Base-by-base conservation (phyloP, 1,140 invertebrate species). In the Neodiprion virginianus region DNA sequence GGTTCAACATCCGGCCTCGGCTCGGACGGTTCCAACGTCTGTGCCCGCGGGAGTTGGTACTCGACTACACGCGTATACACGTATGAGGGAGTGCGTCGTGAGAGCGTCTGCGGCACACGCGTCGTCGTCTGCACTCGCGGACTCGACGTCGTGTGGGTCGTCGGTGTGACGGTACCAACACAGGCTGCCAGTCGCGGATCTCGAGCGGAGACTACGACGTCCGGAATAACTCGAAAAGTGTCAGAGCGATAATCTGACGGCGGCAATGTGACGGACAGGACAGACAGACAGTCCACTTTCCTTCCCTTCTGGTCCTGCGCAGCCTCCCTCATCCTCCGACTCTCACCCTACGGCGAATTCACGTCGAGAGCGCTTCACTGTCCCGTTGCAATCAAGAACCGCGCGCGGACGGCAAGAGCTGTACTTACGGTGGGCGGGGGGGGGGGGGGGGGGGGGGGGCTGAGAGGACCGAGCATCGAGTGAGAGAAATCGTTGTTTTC, bases 201-300 rank as follows among this genome's bases (percentile, higher is more conserved):
- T 72, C 69, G 75, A 68, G 8, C 53, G 11, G 53, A 61, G 53
- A 61, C 53, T 61, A 61, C 53, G 53, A 80, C 80, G 83, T 81
- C 80, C 82, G 84, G 86, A 88, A 88, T 88, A 89, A 88, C 87
- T 88, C 83, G 84, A 81, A 88, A 88, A 89, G 86, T 88, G 88
- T 88, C 88, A 88, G 87, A 88, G 88, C 87, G 87, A 88, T 88
- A 89, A 89, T 88, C 88, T 88, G 88, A 88, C 87, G 84, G 82
- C 77, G 80, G 86, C 87, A 83, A 88, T 82, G 83, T 87, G 88
- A 89, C 85, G 87, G 88, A 89, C 87, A 14, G 67, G 21, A 21
- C 83, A 85, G 82, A 87, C 85, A 85, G 86, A 88, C 85, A 87
- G 87, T 86, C 85, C 83, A 86, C 84, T 84, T 80, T 79, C 81